These are phyloP conservation scores for Alca torda DNA, from an alignment of 2,797 vertebrate genomes.

Conservation along the genomic window DNA sequence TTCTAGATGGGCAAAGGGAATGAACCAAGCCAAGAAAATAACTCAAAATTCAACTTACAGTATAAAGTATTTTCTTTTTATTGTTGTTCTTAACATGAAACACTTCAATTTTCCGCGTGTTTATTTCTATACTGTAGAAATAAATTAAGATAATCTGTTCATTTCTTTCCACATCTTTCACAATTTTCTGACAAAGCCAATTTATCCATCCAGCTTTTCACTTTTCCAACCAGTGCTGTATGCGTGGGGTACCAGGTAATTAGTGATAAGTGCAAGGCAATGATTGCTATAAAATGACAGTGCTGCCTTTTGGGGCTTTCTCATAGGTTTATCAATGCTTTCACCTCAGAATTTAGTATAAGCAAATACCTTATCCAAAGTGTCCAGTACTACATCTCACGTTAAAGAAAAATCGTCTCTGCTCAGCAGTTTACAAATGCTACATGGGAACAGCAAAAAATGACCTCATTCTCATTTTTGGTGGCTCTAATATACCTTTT, in stretches of 20 bases:
- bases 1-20: background rate
- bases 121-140: background rate
- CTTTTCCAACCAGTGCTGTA: background rate
- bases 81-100: background rate
- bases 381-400: background rate
- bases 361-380: background rate
- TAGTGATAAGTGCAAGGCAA: background rate
- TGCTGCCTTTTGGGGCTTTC: background rate
- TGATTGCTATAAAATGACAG: background rate
- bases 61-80: background rate
- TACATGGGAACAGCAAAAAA: background rate
- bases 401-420: background rate
- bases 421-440: background rate
- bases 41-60: background rate
- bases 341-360: background rate
- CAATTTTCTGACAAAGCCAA: background rate
- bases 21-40: background rate
- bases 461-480: background rate
- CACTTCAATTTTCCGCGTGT: fast-evolving
- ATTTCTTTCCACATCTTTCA: background rate
- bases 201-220: background rate
- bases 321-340: background rate
- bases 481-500: background rate
- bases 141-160: background rate
- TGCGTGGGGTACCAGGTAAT: background rate